Evolutionary conservation across 1,140 invertebrate species (phyloP).

Genomic region (Brachionus asplanchnoidis): DNA sequence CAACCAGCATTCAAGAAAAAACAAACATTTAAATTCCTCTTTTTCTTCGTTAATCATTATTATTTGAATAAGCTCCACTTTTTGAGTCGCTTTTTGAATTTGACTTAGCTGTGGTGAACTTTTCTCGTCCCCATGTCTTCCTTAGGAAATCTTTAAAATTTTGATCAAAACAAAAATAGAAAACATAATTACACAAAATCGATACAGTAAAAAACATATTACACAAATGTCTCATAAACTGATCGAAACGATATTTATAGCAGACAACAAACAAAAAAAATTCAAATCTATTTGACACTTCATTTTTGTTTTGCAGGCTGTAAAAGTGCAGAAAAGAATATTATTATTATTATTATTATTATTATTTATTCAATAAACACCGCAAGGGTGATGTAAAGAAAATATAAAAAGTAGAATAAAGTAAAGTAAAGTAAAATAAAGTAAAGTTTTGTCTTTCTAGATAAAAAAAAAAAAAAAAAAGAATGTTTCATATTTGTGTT

Average conservation of each 20-base stretch:
- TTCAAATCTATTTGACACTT: not conserved
- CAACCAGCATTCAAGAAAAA: too few species aligned
- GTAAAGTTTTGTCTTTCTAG: too few species aligned
- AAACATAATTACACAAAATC: not conserved
- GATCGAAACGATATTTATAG: not conserved
- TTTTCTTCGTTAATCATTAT: too few species aligned
- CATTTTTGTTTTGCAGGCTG: not conserved
- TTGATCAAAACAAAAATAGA: not conserved
- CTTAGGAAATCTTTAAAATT: not conserved
- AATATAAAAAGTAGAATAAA: too few species aligned
- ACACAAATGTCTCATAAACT: not conserved
- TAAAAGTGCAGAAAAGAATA: not conserved
- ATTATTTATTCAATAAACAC: too few species aligned
- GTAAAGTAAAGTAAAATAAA: too few species aligned
- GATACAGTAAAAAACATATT: not conserved
- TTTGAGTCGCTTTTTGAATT: too few species aligned
- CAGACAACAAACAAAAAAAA: not conserved
- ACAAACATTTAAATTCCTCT: too few species aligned
- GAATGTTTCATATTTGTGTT: too few species aligned
- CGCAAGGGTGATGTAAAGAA: too few species aligned
- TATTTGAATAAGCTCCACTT: not conserved
- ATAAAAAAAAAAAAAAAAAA: too few species aligned
- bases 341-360: too few species aligned
- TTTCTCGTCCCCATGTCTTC: not conserved
- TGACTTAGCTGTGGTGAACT: not conserved